A percentile compares a stretch with the other conserved stretches of the same genome.
Evolutionary conservation across 2,888 invertebrate species (phyloP).

Genomic region (Myopa testacea): DNA sequence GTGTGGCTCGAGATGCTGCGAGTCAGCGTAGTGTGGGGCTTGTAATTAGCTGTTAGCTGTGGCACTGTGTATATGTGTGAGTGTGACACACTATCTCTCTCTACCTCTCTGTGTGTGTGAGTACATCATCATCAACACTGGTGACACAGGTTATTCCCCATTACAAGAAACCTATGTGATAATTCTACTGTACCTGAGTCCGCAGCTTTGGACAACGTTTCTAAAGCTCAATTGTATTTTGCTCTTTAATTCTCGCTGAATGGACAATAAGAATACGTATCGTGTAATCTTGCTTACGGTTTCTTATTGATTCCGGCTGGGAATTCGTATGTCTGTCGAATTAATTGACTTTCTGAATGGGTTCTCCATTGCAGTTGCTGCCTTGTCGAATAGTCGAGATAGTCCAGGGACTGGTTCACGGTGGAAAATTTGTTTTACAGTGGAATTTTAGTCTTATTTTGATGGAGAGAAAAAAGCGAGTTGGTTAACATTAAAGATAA

Average conservation of each 20-base stretch:
- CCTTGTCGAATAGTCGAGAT: too few species aligned
- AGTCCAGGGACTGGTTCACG: too few species aligned
- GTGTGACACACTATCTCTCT: not conserved
- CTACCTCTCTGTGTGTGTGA: not conserved
- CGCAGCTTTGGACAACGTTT: too few species aligned
- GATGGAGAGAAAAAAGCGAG: too few species aligned
- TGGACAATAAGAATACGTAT: conserved; percentile 6
- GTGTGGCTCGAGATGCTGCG: not conserved
- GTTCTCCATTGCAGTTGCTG: too few species aligned
- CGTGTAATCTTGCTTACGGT: not conserved
- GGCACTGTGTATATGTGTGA: conserved; percentile 5
- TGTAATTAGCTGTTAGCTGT: conserved; percentile 39
- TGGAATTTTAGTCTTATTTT: too few species aligned
- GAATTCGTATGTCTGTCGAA: not conserved
- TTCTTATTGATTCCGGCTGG: not conserved
- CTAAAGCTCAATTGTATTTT: not conserved
- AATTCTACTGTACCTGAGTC: not conserved
- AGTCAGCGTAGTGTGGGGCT: conserved; percentile 27
- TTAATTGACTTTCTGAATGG: not conserved
- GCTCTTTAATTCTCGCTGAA: conserved; percentile 7
- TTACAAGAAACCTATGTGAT: not conserved
- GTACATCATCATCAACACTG: not conserved
- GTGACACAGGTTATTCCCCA: not conserved
- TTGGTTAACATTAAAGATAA: too few species aligned
- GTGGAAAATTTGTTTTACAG: too few species aligned